These are phyloP conservation scores for Oncorhynchus gorbuscha DNA, from an alignment of 2,113 vertebrate species.

Conservation along the genomic window DNA sequence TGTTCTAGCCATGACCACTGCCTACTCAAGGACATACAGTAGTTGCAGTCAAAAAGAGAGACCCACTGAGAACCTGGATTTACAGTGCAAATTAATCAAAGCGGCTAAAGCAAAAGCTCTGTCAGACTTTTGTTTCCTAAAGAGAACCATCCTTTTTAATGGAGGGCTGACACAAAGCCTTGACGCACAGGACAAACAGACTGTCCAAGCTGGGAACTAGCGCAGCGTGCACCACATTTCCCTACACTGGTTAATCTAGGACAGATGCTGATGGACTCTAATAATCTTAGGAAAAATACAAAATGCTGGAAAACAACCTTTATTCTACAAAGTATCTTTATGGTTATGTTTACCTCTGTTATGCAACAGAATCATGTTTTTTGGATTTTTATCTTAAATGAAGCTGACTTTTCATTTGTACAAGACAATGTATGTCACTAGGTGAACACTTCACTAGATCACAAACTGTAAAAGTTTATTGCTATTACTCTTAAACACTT, in stretches of 20 bases:
- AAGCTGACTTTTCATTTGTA: conserved; percentile 69
- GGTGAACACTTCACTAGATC: conserved; percentile 73
- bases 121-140: conserved; percentile 20
- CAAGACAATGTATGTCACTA: conserved; percentile 71
- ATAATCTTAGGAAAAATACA: conserved; percentile 56
- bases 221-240: conserved; percentile 46
- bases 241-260: conserved; percentile 71
- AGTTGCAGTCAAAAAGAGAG: conserved; percentile 46
- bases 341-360: conserved; percentile 75
- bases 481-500: conserved; percentile 74
- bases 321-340: conserved; percentile 65
- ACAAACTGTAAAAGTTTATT: conserved; percentile 74
- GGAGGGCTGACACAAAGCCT: conserved; percentile 31
- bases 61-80: conserved; percentile 49
- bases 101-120: conserved; percentile 4
- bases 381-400: conserved; percentile 65
- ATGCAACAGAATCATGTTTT: conserved; percentile 67
- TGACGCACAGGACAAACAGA: conserved; percentile 40
- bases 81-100: conserved; percentile 22
- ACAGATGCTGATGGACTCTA: conserved; percentile 64
- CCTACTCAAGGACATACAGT: conserved; percentile 49
- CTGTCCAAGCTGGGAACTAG: conserved; percentile 59
- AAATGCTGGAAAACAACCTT: conserved; percentile 76
- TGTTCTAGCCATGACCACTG: conserved; percentile 46
- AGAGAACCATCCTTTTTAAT: conserved; percentile 31